Conservation (phyloP, 1,140 invertebrate species). For the Drosophila willistoni region DNA sequence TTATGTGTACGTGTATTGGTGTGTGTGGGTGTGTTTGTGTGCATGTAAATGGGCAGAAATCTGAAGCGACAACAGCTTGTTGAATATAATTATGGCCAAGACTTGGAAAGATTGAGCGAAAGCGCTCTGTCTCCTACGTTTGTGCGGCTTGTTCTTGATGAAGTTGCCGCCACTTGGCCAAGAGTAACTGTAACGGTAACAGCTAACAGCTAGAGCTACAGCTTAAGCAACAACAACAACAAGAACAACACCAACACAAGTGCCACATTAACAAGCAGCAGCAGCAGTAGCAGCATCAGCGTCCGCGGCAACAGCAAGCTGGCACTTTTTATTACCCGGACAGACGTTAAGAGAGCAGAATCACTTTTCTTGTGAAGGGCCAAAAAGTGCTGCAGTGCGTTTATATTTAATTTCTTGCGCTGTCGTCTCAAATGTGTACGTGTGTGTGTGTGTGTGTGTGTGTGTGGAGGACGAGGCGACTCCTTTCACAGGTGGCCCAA, state of each 20-base stretch:
- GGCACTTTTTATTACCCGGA: conserved; percentile 70
- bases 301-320: conserved; percentile 36
- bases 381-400: conserved; percentile 62
- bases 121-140: conserved; percentile 22
- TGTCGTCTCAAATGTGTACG: conserved; percentile 44
- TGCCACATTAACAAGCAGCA: conserved; percentile 53
- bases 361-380: conserved; percentile 30
- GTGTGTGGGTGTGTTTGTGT: background rate
- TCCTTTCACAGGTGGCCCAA: conserved; percentile 28
- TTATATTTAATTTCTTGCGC: conserved; percentile 77
- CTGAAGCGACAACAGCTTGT: conserved; percentile 76
- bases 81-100: conserved; percentile 75
- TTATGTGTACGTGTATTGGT: conserved; percentile 31
- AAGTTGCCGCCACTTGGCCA: conserved; percentile 76
- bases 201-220: conserved; percentile 7
- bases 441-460: background rate
- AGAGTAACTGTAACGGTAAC: conserved; percentile 48
- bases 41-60: conserved; percentile 26
- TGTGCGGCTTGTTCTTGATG: conserved; percentile 48
- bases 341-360: conserved; percentile 25
- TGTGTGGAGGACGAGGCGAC: background rate
- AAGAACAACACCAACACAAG: conserved; percentile 36
- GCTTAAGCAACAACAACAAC: no score
- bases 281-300: conserved; percentile 31
- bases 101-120: conserved; percentile 64